Evolutionary conservation across 1,140 invertebrate species (phyloP).

Genomic region (Diabrotica undecimpunctata): DNA sequence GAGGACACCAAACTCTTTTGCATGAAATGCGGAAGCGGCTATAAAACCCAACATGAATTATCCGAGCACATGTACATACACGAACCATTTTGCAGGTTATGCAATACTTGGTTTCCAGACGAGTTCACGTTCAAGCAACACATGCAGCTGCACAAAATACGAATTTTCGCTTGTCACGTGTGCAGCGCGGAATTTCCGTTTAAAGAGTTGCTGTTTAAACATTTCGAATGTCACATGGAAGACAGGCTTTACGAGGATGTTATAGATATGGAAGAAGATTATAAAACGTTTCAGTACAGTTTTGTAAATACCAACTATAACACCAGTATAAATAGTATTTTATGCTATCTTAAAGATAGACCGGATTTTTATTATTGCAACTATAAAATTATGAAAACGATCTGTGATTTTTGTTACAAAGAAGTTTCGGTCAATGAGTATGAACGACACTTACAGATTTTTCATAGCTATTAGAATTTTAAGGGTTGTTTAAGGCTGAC

Average conservation of each 20-base stretch:
- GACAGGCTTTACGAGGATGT: conserved; percentile 27
- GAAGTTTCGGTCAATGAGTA: conserved; percentile 23
- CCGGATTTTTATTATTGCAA: conserved; percentile 15
- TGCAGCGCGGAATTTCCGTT: conserved; percentile 26
- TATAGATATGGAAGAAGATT: conserved; percentile 31
- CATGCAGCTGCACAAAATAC: conserved; percentile 23
- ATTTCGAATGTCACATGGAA: conserved; percentile 28
- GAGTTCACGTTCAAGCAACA: conserved; percentile 27
- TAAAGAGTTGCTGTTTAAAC: conserved; percentile 22
- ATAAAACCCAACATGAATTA: conserved; percentile 24
- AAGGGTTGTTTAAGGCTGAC: too few species aligned
- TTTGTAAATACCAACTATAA: conserved; percentile 21
- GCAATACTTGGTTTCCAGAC: conserved; percentile 28
- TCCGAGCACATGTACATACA: conserved; percentile 28
- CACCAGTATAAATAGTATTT: conserved; percentile 25
- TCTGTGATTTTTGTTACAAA: conserved; percentile 25
- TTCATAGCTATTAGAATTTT: conserved; percentile 13
- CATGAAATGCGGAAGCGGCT: conserved; percentile 29
- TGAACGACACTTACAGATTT: conserved; percentile 25
- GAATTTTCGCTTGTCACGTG: conserved; percentile 28
- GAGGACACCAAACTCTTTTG: conserved; percentile 30
- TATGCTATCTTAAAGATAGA: conserved; percentile 23
- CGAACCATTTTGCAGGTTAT: conserved; percentile 30
- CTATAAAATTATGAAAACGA: conserved; percentile 14
- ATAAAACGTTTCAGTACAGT: conserved; percentile 13